Evolutionary conservation across 2,888 invertebrate species (phyloP).

Genomic region (Polyommatus icarus): DNA sequence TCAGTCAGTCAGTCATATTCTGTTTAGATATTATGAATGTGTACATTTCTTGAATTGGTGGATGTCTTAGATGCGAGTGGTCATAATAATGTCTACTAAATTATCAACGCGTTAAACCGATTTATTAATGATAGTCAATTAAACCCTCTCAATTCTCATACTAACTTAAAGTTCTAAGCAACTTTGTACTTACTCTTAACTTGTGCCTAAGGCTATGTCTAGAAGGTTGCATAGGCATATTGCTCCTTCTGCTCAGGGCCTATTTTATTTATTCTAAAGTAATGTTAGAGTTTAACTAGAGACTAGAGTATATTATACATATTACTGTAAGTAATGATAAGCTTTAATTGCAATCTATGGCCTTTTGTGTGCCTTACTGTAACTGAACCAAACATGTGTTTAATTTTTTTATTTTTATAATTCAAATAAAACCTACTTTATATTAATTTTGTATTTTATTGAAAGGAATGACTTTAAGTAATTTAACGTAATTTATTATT

Average conservation of each 20-base stretch:
- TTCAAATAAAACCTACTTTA: constrained; percentile 34
- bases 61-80: neutral
- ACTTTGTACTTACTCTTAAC: constrained; percentile 5
- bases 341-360: constrained; percentile 72
- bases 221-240: neutral
- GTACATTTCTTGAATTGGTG: neutral
- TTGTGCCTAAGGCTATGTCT: neutral
- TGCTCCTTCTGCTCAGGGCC: neutral
- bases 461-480: too few species aligned
- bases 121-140: neutral
- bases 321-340: constrained; percentile 48
- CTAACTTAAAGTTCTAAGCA: neutral
- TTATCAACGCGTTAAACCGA: neutral
- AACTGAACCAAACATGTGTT: constrained; percentile 74
- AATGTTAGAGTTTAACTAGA: constrained; percentile 3
- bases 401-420: constrained; percentile 42
- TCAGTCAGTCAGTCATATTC: neutral
- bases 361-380: constrained; percentile 72
- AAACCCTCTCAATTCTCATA: neutral
- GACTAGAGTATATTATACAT: constrained; percentile 1
- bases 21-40: neutral
- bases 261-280: constrained; percentile 32
- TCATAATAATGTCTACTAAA: neutral
- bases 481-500: too few species aligned
- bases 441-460: constrained; percentile 33